phyloP scores from a whole-genome alignment of 23 tunicate species.

The Styela plicata region DNA sequence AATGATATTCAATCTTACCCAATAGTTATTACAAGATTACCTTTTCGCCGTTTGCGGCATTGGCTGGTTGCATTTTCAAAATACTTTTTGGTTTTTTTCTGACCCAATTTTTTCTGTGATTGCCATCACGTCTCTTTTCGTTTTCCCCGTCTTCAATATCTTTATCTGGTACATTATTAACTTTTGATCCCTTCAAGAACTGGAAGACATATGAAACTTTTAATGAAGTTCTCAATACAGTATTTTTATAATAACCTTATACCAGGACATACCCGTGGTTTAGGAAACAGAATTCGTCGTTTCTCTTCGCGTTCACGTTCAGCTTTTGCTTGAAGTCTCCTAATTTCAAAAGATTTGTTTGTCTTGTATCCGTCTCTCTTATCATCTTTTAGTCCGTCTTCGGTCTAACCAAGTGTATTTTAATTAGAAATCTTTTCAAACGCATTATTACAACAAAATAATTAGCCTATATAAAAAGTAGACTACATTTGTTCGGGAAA shows the following conservation, averaged over 20 bases:
- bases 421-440: background rate
- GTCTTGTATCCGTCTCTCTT: conserved; percentile 71
- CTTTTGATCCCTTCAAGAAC: background rate
- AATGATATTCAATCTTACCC: no score
- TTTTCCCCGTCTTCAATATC: background rate
- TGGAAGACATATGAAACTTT: background rate
- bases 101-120: conserved; percentile 33
- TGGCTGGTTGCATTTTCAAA: conserved; percentile 19
- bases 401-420: background rate
- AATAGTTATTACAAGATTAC: no score
- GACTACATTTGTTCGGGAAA: no score
- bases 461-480: no score
- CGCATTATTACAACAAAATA: no score
- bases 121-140: background rate
- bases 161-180: background rate
- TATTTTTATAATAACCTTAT: no score
- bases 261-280: conserved; percentile 37
- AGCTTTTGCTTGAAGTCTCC: conserved; percentile 85
- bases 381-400: conserved; percentile 32
- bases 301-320: conserved; percentile 71
- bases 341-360: conserved; percentile 83
- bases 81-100: conserved; percentile 24
- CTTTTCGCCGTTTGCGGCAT: background rate
- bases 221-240: background rate
- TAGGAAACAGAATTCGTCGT: conserved; percentile 48